phyloP scores from a whole-genome alignment of 92 coral and sea anemone species.

The Siderastrea siderea region DNA sequence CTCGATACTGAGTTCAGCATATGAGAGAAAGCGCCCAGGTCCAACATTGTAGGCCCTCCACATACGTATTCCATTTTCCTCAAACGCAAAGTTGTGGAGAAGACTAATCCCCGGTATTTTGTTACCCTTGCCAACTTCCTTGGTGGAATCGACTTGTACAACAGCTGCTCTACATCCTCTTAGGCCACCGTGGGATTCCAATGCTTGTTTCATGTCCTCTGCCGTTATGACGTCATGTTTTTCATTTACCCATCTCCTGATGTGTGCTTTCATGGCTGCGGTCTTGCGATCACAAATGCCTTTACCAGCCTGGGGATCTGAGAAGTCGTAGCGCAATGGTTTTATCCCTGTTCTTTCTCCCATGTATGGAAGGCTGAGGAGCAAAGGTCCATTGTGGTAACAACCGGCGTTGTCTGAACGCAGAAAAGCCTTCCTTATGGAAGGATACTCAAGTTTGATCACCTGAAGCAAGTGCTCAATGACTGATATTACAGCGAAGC shows the following conservation, averaged over 20 bases:
- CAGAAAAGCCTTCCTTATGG: constrained; percentile 40
- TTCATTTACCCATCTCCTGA: too few relatives aligned
- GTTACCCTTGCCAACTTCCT: too few relatives aligned
- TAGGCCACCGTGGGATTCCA: constrained; percentile 48
- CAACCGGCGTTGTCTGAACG: constrained; percentile 75
- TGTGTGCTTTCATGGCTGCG: too few relatives aligned
- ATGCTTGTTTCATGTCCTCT: constrained; percentile 41
- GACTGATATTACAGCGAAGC: constrained; percentile 59
- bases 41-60: constrained; percentile 42
- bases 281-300: too few relatives aligned
- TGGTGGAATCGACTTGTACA: neutral
- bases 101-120: too few relatives aligned
- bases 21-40: constrained; percentile 35
- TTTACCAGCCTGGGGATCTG: too few relatives aligned
- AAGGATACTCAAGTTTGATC: constrained; percentile 47
- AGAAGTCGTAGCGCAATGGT: constrained; percentile 30
- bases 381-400: constrained; percentile 60
- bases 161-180: constrained; percentile 47
- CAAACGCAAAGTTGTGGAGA: too few relatives aligned
- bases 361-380: constrained; percentile 46
- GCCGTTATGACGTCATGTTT: constrained; percentile 40
- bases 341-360: constrained; percentile 28
- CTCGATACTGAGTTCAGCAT: constrained; percentile 5
- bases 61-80: too few relatives aligned
- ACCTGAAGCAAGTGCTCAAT: constrained; percentile 54